A percentile compares a stretch with the other conserved stretches of the same genome.
Evolutionary conservation across 2,888 invertebrate genomes (phyloP).

Genomic region (Latrodectus hesperus): DNA sequence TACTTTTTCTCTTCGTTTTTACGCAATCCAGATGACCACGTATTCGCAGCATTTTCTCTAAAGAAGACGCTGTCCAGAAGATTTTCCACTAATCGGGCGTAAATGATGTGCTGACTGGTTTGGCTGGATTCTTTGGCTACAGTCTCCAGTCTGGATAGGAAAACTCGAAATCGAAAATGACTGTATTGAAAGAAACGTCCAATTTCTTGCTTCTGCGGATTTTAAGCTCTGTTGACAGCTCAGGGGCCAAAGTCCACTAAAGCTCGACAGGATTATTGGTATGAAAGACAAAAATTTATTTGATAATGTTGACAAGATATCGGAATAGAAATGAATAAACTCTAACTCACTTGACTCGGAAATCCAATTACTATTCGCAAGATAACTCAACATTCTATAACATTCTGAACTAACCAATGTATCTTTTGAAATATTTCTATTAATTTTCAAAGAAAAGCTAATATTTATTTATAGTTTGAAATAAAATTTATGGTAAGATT

Average conservation of each 20-base stretch:
- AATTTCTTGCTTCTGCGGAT: slow-evolving; percentile 33
- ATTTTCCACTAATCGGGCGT: slow-evolving; percentile 61
- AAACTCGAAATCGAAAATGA: slow-evolving; percentile 53
- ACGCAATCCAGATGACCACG: slow-evolving; percentile 37
- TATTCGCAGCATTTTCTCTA: slow-evolving; percentile 29
- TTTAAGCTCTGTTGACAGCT: slow-evolving; percentile 55
- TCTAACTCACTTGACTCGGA: no score
- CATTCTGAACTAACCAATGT: no score
- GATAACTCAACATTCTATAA: no score
- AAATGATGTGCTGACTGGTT: slow-evolving; percentile 60
- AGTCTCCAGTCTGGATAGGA: slow-evolving; percentile 8
- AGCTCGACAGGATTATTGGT: slow-evolving; percentile 41
- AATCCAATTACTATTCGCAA: no score
- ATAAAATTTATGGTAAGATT: no score
- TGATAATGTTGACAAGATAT: no score
- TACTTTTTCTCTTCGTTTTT: slow-evolving; percentile 22
- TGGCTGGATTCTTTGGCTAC: slow-evolving; percentile 23
- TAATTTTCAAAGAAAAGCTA: no score
- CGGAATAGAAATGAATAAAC: no score
- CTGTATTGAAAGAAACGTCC: slow-evolving; percentile 59
- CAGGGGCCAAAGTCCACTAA: slow-evolving; percentile 1
- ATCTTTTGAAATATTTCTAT: no score
- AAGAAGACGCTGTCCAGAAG: slow-evolving; percentile 53
- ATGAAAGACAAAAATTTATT: not conserved
- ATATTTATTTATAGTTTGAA: no score